Evolutionary conservation across 2,888 invertebrate species (phyloP).

Genomic region (Troides oblongomaculatus): DNA sequence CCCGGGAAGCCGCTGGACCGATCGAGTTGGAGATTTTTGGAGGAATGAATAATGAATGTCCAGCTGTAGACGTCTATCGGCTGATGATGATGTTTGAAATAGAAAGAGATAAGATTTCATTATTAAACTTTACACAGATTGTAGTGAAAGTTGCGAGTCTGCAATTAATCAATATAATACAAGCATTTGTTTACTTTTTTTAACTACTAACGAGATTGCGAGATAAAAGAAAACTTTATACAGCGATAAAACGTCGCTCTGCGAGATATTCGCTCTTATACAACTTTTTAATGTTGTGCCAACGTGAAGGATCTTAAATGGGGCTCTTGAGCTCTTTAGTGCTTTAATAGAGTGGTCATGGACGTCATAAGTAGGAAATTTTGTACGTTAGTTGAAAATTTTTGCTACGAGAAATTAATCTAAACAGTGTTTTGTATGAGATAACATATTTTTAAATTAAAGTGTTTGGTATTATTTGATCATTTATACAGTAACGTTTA

Average conservation of each 20-base stretch:
- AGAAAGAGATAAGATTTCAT: neutral
- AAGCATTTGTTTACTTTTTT: neutral
- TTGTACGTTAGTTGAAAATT: neutral
- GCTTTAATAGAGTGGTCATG: conserved; percentile 50
- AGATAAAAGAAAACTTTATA: conserved; percentile 50
- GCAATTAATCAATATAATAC: neutral
- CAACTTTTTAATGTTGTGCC: conserved; percentile 71
- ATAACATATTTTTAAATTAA: neutral
- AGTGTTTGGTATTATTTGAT: too few relatives aligned
- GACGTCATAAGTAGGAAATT: conserved; percentile 23
- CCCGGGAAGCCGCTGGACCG: too few relatives aligned
- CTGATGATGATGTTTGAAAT: too few relatives aligned
- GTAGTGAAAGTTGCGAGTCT: neutral
- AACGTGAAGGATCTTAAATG: conserved; percentile 54
- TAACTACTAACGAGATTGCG: neutral
- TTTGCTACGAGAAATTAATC: conserved; percentile 20
- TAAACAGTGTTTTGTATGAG: neutral
- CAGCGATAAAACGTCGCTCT: conserved; percentile 71
- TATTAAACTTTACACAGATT: neutral
- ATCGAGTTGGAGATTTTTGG: too few relatives aligned
- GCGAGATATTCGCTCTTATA: conserved; percentile 52
- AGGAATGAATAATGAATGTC: too few relatives aligned
- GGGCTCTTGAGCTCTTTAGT: conserved; percentile 63
- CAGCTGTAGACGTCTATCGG: too few relatives aligned
- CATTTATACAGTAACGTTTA: too few relatives aligned